These are phyloP conservation scores for Gobionotothen gibberifrons DNA, from an alignment of 2,797 vertebrate genomes.

Conservation along the genomic window DNA sequence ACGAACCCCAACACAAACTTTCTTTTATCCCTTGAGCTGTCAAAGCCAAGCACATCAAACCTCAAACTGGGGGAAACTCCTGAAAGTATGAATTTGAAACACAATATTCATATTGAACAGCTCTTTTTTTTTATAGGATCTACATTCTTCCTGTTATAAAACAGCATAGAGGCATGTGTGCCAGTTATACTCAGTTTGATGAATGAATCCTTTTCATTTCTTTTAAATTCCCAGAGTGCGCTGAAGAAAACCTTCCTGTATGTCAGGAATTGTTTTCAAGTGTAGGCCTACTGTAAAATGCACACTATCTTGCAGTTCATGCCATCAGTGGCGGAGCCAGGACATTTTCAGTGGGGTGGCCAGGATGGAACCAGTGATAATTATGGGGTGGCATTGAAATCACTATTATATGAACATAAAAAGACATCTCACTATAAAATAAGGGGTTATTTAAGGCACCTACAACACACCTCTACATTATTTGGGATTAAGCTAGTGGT, in stretches of 20 bases:
- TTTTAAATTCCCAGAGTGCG: constrained; percentile 10
- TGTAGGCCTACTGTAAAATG: constrained; percentile 22
- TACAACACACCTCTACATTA: no score
- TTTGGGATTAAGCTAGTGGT: no score
- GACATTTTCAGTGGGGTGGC: no score
- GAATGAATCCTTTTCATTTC: constrained; percentile 64
- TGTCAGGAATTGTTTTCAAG: constrained; percentile 27
- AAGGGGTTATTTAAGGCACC: no score
- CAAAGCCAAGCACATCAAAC: constrained; percentile 35
- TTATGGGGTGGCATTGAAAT: no score
- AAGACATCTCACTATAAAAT: no score
- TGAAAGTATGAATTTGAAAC: constrained; percentile 35
- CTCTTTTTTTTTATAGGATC: constrained; percentile 26
- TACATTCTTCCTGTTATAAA: constrained; percentile 34
- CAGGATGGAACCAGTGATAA: no score
- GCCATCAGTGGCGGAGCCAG: neutral
- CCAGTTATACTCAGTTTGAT: constrained; percentile 49
- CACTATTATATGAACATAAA: no score
- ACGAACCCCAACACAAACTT: constrained; percentile 23
- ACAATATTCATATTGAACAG: constrained; percentile 43
- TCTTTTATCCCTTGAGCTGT: constrained; percentile 25
- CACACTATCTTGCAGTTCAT: neutral
- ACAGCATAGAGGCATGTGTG: constrained; percentile 23
- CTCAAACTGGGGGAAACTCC: constrained; percentile 28
- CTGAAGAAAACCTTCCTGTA: constrained; percentile 11